Evolutionary conservation across 1,140 invertebrate species (phyloP).

Genomic region (Nasonia vitripennis): DNA sequence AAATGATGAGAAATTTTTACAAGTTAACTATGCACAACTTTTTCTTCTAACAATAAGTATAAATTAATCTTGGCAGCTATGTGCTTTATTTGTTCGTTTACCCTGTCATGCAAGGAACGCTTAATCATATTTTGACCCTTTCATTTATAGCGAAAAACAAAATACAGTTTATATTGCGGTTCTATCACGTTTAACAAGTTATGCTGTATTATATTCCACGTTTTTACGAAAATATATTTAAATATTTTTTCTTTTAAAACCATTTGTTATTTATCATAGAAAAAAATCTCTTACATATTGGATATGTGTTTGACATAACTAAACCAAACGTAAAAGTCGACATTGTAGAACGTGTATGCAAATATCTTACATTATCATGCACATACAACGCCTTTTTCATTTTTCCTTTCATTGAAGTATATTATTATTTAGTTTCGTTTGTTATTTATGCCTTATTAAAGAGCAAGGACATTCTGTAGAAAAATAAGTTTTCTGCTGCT

Average conservation of each 20-base stretch:
- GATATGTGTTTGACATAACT: not conserved
- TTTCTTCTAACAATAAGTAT: slow-evolving; percentile 52
- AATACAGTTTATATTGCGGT: not conserved
- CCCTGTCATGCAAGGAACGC: slow-evolving; percentile 31
- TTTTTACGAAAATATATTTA: not conserved
- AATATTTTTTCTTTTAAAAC: not conserved
- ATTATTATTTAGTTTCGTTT: slow-evolving; percentile 24
- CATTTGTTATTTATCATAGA: not conserved
- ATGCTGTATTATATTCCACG: not conserved
- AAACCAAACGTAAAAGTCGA: not conserved
- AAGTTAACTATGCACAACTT: slow-evolving; percentile 49
- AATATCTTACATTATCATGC: not conserved
- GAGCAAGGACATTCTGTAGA: slow-evolving; percentile 63
- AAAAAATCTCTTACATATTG: slow-evolving; percentile 6
- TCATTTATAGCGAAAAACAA: slow-evolving; percentile 20
- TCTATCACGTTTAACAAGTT: slow-evolving; percentile 1
- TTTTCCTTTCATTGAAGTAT: slow-evolving; percentile 35
- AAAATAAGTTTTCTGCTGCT: slow-evolving; percentile 65
- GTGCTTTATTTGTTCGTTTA: slow-evolving; percentile 39
- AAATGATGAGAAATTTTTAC: slow-evolving; percentile 53
- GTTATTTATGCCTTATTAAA: slow-evolving; percentile 25
- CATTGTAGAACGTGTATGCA: not conserved
- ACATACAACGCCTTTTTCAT: not conserved
- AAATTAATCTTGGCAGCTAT: slow-evolving; percentile 51
- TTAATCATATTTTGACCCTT: slow-evolving; percentile 42